Percentiles rank a stretch among this genome's conserved stretches.
phyloP scores from a whole-genome alignment of 1,140 invertebrate genomes.

The Drosophila funebris region DNA sequence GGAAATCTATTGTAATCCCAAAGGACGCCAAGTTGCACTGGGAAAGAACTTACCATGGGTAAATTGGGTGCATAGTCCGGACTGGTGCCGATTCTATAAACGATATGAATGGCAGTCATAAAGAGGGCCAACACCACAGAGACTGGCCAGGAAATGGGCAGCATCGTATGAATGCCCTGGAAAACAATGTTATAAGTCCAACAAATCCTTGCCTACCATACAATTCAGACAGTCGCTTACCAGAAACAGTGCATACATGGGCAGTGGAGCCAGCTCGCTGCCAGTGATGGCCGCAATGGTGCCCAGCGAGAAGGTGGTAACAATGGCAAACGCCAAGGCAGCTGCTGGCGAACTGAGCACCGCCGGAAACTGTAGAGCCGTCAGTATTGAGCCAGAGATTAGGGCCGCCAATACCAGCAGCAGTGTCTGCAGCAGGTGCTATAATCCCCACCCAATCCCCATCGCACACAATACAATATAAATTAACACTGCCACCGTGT shows the following conservation, averaged over 20 bases:
- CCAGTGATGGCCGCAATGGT: slow-evolving; percentile 80
- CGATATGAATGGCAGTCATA: slow-evolving; percentile 86
- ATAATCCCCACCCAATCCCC: slow-evolving; percentile 4
- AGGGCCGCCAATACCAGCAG: slow-evolving; percentile 67
- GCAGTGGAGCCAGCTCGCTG: slow-evolving; percentile 85
- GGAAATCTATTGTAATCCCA: neutral
- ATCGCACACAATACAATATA: too few relatives aligned
- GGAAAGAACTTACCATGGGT: slow-evolving; percentile 70
- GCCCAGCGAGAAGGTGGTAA: slow-evolving; percentile 80
- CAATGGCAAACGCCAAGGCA: slow-evolving; percentile 80
- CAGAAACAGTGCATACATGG: slow-evolving; percentile 87
- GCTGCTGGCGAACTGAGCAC: slow-evolving; percentile 80
- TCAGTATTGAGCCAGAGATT: slow-evolving; percentile 78
- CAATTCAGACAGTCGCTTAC: slow-evolving; percentile 78
- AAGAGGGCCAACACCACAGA: slow-evolving; percentile 86
- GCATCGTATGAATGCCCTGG: slow-evolving; percentile 89
- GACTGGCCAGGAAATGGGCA: slow-evolving; percentile 87
- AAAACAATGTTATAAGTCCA: slow-evolving; percentile 13
- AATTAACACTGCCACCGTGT: neutral
- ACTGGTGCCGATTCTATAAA: slow-evolving; percentile 68
- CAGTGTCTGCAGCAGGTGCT: slow-evolving; percentile 64
- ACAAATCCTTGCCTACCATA: neutral
- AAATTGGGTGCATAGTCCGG: slow-evolving; percentile 62
- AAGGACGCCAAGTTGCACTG: neutral
- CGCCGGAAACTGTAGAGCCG: slow-evolving; percentile 81